Evolutionary conservation across 1,140 invertebrate species (phyloP), one percentile per base, ranked within the genome.

Genomic region (Leptinotarsa defecta): DNA sequence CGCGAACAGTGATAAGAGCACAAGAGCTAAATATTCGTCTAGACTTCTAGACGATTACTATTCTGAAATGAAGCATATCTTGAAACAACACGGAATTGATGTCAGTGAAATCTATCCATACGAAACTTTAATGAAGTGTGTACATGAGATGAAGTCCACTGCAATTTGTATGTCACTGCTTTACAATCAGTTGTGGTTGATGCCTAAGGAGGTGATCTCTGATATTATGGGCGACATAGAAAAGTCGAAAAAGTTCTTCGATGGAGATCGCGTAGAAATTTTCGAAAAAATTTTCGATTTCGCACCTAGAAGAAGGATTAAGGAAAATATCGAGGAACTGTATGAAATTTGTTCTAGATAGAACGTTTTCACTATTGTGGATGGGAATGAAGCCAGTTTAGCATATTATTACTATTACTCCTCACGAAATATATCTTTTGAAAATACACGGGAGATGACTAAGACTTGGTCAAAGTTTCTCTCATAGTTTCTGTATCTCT

Each of bases 141-240:
- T 67, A 34, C n/a, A 67, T 0, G 27, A 34, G 22, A 67, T 67
- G 64, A 67, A 67, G 64, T 67, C 64, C 22, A 20, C 20, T 22
- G 20, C 64, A 4, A 34, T 67, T 67, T 67, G 19, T n/a, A 24
- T 24, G n/a, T 67, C 64, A 24, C 17, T 67, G 27, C 22, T 67
- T 6, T 67, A 57, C 13, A 15, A 19, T 20, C 22, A 65, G 20
- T 65, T 65, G 17, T 19, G 17, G 20, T 8, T 65, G 17, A 65
- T 27, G 63, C 22, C 24, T 19, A 65, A 24, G 13, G 20, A 65
- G 1, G 20, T 15, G 13, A 15, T 65, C 13, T 65, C 63, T 13
- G 63, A 20, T 20, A 65, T 27, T 22, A 65, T 17, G 8, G 17
- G 20, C 13, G 20, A 57, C n/a, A 19, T 5, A 2, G 22, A 27